Conservation (phyloP, 2,113 vertebrate species). For the Orientallactaga bullata region DNA sequence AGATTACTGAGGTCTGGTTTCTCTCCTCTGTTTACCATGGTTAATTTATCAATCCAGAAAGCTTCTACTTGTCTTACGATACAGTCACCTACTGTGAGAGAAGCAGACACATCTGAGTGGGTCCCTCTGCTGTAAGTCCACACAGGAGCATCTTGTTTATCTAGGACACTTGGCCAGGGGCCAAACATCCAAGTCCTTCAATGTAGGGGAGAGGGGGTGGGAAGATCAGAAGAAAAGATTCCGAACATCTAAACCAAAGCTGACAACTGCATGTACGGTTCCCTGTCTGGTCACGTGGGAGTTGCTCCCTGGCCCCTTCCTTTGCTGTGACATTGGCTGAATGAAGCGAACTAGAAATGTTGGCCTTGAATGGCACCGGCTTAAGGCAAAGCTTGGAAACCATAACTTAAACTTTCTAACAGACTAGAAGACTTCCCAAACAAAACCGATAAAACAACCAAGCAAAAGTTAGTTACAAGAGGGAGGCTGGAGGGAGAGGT, state of each 20-base stretch:
- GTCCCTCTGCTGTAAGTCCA: constrained; percentile 16
- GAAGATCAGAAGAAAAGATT: not conserved
- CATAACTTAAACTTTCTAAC: not conserved
- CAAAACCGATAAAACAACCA: not conserved
- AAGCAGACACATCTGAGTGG: not conserved
- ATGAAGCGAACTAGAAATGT: not conserved
- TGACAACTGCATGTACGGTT: fast-evolving
- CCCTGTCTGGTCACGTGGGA: not conserved
- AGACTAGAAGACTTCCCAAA: not conserved
- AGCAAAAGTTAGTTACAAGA: not conserved
- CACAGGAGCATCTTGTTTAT: constrained; percentile 5
- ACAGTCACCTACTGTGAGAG: not conserved
- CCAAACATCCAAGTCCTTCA: not conserved
- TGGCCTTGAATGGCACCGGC: not conserved
- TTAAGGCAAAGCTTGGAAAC: not conserved
- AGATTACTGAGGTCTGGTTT: not conserved
- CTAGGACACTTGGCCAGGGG: not conserved
- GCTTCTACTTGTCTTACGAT: constrained; percentile 15
- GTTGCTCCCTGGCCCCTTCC: not conserved
- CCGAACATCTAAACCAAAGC: not conserved
- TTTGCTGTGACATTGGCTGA: not conserved
- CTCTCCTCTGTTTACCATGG: not conserved
- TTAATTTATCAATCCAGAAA: constrained; percentile 31
- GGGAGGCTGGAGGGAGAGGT: not conserved
- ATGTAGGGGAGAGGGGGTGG: too few species aligned